Percentiles rank a stretch among this genome's conserved stretches.
phyloP scores from a whole-genome alignment of 35 echinoderm and acorn worm species.

The Lytechinus pictus region DNA sequence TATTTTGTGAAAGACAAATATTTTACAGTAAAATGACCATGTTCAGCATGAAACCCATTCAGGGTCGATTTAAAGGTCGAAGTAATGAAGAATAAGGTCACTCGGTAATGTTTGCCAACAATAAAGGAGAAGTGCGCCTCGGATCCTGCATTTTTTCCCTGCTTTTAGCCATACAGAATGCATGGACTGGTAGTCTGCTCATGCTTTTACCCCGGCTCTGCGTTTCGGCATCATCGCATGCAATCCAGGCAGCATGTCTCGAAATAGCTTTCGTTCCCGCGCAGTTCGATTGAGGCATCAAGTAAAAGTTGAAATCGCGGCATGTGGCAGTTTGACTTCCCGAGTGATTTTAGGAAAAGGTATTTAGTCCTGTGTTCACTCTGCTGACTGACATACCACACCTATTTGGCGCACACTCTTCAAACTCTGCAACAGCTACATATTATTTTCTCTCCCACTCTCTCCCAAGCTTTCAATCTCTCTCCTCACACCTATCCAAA shows the following conservation, averaged over 20 bases:
- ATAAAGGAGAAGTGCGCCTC: neutral
- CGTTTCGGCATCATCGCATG: neutral
- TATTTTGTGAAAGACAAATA: too few species aligned
- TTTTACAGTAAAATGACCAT: too few species aligned
- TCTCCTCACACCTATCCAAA: neutral
- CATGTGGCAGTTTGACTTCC: conserved; percentile 8
- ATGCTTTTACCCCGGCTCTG: neutral
- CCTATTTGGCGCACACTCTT: neutral
- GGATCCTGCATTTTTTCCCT: neutral
- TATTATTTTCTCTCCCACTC: neutral
- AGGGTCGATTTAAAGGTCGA: neutral
- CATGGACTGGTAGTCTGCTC: neutral
- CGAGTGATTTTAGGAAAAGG: neutral
- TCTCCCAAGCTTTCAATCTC: too few species aligned
- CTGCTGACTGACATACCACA: neutral
- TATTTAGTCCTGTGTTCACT: neutral
- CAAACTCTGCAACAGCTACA: neutral
- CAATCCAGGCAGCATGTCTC: neutral
- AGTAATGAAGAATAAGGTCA: neutral
- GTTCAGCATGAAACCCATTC: neutral
- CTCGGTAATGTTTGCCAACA: neutral
- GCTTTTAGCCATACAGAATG: neutral
- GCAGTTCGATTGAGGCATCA: neutral
- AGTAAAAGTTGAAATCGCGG: neutral
- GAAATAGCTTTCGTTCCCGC: neutral